Percentiles rank a stretch among this genome's conserved stretches.
phyloP scores from a whole-genome alignment of 2,113 vertebrate species.

The Dicrurus megarhynchus region DNA sequence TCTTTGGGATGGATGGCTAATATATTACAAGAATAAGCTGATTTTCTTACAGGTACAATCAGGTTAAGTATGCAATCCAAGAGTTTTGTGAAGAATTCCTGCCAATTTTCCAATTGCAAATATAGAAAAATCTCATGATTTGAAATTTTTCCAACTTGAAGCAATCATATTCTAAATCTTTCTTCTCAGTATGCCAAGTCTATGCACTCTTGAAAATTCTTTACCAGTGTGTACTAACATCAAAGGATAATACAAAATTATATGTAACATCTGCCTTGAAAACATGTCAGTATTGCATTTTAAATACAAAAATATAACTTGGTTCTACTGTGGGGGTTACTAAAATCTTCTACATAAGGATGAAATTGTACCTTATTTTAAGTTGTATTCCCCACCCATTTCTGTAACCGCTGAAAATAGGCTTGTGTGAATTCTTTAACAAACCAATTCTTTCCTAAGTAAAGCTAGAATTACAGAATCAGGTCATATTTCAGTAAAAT shows the following conservation, averaged over 20 bases:
- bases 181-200: background rate
- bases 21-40: background rate
- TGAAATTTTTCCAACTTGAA: background rate
- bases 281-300: background rate
- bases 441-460: background rate
- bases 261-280: background rate
- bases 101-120: background rate
- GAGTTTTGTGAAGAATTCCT: background rate
- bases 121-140: background rate
- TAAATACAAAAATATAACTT: constrained; percentile 24
- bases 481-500: constrained; percentile 19
- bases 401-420: constrained; percentile 6
- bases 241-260: constrained; percentile 13
- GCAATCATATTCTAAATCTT: background rate
- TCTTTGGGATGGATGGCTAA: background rate
- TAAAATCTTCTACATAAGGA: background rate
- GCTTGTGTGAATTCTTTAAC: constrained; percentile 5
- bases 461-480: constrained; percentile 51
- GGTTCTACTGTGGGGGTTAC: background rate
- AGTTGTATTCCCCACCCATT: background rate
- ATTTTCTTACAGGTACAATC: background rate
- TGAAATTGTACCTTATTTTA: constrained; percentile 10
- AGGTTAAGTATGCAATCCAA: background rate
- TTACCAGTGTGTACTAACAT: background rate
- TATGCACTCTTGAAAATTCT: background rate